These are phyloP conservation scores for Chelmon rostratus DNA, from an alignment of 2,797 vertebrate genomes.

Conservation along the genomic window DNA sequence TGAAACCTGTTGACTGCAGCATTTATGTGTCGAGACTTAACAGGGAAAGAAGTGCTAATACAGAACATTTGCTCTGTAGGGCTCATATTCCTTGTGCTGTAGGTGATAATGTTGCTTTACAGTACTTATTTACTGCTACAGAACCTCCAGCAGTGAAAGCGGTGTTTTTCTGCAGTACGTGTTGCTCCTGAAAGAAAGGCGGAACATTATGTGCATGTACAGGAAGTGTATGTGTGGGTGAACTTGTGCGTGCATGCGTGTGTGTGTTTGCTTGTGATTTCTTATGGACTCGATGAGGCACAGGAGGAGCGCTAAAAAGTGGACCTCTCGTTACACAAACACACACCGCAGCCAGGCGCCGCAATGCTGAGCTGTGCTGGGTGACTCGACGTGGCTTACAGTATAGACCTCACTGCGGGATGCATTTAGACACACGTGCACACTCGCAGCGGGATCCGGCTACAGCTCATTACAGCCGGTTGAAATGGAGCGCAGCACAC, in stretches of 20 bases:
- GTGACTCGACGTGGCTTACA: constrained; percentile 64
- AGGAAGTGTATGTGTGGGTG: constrained; percentile 1
- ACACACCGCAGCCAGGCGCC: constrained; percentile 52
- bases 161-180: constrained; percentile 20
- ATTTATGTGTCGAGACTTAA: constrained; percentile 32
- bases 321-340: constrained; percentile 35
- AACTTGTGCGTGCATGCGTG: not conserved
- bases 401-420: constrained; percentile 66
- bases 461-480: constrained; percentile 81
- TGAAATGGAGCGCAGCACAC: constrained; percentile 74
- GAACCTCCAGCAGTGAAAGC: constrained; percentile 37
- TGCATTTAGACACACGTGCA: constrained; percentile 32
- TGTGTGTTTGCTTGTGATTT: constrained; percentile 18
- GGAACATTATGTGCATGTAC: not conserved
- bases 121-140: constrained; percentile 50
- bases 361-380: constrained; percentile 57
- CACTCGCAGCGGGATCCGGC: constrained; percentile 63
- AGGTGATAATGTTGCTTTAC: constrained; percentile 21
- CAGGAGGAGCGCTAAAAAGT: constrained; percentile 38
- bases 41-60: constrained; percentile 22
- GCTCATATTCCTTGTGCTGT: not conserved
- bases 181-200: constrained; percentile 21
- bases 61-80: constrained; percentile 10
- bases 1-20: constrained; percentile 34
- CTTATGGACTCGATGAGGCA: constrained; percentile 42